phyloP scores from a whole-genome alignment of 2,888 invertebrate genomes.

The Hirudinaria manillensis region DNA sequence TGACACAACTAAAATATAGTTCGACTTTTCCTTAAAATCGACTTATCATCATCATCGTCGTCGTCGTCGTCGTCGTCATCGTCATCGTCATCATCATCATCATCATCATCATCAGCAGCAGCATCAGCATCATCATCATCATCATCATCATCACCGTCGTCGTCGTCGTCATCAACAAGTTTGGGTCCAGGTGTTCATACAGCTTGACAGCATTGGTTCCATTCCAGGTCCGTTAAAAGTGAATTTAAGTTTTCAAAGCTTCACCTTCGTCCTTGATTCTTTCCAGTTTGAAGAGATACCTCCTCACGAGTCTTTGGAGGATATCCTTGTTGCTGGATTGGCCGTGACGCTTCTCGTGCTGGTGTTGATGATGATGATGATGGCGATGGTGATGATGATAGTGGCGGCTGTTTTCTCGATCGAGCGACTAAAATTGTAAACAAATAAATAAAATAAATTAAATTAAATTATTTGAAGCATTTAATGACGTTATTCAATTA shows the following conservation, averaged over 20 bases:
- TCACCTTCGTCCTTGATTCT: slow-evolving; percentile 47
- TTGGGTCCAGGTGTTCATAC: background rate
- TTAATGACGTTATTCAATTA: background rate
- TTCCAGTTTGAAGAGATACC: slow-evolving; percentile 53
- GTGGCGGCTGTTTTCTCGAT: background rate
- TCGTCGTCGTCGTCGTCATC: background rate
- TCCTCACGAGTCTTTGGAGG: slow-evolving; percentile 52
- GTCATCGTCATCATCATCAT: background rate
- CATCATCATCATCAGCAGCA: slow-evolving; percentile 1
- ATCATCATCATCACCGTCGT: slow-evolving; percentile 1
- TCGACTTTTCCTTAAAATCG: too few species aligned
- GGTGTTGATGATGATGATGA: background rate
- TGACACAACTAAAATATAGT: too few species aligned
- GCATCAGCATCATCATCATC: background rate
- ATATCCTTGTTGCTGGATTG: slow-evolving; percentile 41
- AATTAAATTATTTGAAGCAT: background rate
- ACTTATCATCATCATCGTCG: background rate
- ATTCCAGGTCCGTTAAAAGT: background rate
- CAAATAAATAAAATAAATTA: background rate
- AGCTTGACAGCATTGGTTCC: background rate
- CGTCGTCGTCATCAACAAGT: background rate
- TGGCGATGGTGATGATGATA: background rate
- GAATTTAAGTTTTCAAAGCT: background rate
- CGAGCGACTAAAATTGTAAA: too few species aligned
- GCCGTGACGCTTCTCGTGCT: slow-evolving; percentile 26